A percentile compares a stretch with the other conserved stretches of the same genome.
phyloP scores from a whole-genome alignment of 2,113 vertebrate species.

The Paradoxurus hermaphroditus region DNA sequence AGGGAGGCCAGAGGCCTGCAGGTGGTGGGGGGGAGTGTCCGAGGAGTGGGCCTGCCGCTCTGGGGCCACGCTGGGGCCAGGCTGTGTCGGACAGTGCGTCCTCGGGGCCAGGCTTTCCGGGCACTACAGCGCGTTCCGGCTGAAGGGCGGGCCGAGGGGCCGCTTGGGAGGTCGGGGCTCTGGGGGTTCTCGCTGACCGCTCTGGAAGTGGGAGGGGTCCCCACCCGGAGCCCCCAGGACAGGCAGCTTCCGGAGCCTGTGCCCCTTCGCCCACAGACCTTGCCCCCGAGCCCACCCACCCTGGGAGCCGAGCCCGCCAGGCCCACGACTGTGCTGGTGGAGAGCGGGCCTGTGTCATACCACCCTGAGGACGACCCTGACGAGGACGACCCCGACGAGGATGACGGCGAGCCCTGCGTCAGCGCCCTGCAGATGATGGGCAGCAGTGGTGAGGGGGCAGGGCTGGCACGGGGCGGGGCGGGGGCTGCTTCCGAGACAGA shows the following conservation, averaged over 20 bases:
- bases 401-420: conserved; percentile 93
- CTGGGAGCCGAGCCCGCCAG: conserved; percentile 49
- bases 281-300: conserved; percentile 57
- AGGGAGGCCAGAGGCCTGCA: neutral
- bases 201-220: too few species aligned
- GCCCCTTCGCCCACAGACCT: conserved; percentile 51
- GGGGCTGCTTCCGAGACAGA: neutral
- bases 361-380: conserved; percentile 87
- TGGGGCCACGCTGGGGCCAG: too few species aligned
- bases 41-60: neutral
- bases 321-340: conserved; percentile 85
- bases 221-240: neutral
- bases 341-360: conserved; percentile 93
- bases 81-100: fast-evolving
- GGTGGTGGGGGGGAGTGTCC: neutral
- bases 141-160: neutral
- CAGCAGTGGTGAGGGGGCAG: conserved; percentile 81
- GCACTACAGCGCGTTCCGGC: neutral
- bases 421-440: conserved; percentile 95
- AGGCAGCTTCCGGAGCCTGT: neutral
- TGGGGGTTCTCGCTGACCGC: neutral
- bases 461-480: too few species aligned
- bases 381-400: conserved; percentile 91
- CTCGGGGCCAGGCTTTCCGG: neutral
- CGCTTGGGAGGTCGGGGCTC: neutral